phyloP scores from a whole-genome alignment of 2,888 invertebrate genomes.

The Coelinius sp. region DNA sequence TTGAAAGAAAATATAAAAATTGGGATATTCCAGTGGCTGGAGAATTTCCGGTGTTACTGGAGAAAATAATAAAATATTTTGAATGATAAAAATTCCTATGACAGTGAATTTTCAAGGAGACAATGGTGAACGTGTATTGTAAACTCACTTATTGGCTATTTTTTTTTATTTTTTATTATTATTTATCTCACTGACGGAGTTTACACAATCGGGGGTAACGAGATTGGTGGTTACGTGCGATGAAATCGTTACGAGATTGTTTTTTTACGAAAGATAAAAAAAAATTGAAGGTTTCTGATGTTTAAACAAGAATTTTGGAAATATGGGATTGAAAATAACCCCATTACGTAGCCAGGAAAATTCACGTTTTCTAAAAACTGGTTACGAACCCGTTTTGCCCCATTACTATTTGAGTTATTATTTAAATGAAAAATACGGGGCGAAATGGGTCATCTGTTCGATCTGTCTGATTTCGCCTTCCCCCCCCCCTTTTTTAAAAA shows the following conservation, averaged over 20 bases:
- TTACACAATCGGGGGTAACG: not conserved
- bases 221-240: constrained; percentile 9
- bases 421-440: not conserved
- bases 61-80: not conserved
- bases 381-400: not conserved
- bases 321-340: too few species aligned
- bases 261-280: not conserved
- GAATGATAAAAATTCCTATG: not conserved
- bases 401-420: not conserved
- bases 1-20: not conserved
- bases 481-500: too few species aligned
- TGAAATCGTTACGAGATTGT: constrained; percentile 26
- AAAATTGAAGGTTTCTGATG: not conserved
- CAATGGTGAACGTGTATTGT: not conserved
- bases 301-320: not conserved
- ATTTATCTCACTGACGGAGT: not conserved
- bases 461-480: too few species aligned
- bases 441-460: not conserved
- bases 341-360: too few species aligned
- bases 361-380: too few species aligned
- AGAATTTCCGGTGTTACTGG: not conserved
- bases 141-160: not conserved
- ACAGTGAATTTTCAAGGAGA: constrained; percentile 10
- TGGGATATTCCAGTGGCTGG: not conserved
- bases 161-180: too few species aligned